Base-by-base conservation (phyloP, 2,113 vertebrate genomes). In the Corynorhinus townsendii region DNA sequence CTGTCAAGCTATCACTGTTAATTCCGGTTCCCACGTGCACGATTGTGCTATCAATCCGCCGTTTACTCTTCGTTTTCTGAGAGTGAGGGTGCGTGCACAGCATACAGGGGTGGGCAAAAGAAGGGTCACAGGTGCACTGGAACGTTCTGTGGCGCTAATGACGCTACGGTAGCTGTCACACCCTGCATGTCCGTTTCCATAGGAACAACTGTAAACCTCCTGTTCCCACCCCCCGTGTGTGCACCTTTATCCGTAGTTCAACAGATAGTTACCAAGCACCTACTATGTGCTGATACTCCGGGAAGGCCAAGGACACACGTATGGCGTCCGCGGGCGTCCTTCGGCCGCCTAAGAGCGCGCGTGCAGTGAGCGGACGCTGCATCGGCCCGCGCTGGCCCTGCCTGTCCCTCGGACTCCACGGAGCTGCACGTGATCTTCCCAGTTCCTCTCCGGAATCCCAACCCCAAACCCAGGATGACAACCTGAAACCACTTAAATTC, bases 61-160 rank as follows among this genome's bases (percentile, higher is more conserved):
- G 62, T 62, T 77, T 11, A 62, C 10, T 62, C 11, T 85, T 11
- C 40, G 3, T 22, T 89, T 95, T 43, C 33, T 66, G 75, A 79
- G 45, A 30, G 0, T 4, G 38, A 73, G 11, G 20, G 0, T n/a
- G 15, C 33, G 2, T 49, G 2, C 72, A 7, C 33, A 15, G 72
- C 24, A 30, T 3, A 16, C 6, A 17, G 38, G 7, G 40, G 40
- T 16, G 40, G 40, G 72, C 40, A 7, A 24, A 9, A 28, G 71
- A 0, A 28, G 40, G 38, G 24, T 9, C 7, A 15, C 72, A 30
- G 72, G 2, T 7, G 72, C 40, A 6, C 2, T 45, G 72, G 9
- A 43, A 4, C 26, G 15, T 20, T 19, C 7, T 75, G 15, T 73
- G 6, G 26, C 45, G 72, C 17, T 16, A 30, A 16, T 4, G 45